These are phyloP conservation scores for Tetraneura akinire DNA, from an alignment of 1,140 invertebrate genomes.

Conservation along the genomic window DNA sequence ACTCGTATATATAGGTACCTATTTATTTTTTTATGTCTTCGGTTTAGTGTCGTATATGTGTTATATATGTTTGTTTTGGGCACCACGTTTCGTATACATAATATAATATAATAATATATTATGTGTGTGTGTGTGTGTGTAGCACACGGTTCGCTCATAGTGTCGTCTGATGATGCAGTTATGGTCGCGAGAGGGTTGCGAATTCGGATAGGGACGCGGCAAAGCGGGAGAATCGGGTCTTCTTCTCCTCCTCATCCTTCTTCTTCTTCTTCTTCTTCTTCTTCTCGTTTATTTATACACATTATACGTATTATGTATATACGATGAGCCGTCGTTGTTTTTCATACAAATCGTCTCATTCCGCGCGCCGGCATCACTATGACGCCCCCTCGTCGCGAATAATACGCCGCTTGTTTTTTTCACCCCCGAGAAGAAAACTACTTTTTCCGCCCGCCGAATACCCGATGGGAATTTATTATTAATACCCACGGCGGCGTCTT, in stretches of 20 bases:
- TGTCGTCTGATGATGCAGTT: no score
- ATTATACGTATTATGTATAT: background rate
- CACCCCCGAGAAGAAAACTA: background rate
- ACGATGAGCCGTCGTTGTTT: conserved; percentile 29
- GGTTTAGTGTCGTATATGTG: background rate
- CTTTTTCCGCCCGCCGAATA: conserved; percentile 43
- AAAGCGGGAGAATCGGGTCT: background rate
- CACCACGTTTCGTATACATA: background rate
- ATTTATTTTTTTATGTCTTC: background rate
- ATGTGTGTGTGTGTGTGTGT: no score
- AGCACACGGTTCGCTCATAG: no score
- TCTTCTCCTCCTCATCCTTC: background rate
- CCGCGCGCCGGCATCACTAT: background rate
- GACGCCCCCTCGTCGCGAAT: background rate
- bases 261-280: background rate
- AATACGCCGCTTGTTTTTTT: conserved; percentile 18
- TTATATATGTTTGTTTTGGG: background rate
- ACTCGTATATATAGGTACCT: background rate
- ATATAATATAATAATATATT: no score
- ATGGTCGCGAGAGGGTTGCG: background rate
- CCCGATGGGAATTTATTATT: conserved; percentile 50
- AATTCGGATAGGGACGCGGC: background rate
- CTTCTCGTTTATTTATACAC: background rate
- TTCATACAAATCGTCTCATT: conserved; percentile 51
- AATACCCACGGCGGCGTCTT: conserved; percentile 16